Evolutionary conservation across 2,888 invertebrate genomes (phyloP), one percentile per base, ranked within the genome.

Genomic region (Xylocampa areola): DNA sequence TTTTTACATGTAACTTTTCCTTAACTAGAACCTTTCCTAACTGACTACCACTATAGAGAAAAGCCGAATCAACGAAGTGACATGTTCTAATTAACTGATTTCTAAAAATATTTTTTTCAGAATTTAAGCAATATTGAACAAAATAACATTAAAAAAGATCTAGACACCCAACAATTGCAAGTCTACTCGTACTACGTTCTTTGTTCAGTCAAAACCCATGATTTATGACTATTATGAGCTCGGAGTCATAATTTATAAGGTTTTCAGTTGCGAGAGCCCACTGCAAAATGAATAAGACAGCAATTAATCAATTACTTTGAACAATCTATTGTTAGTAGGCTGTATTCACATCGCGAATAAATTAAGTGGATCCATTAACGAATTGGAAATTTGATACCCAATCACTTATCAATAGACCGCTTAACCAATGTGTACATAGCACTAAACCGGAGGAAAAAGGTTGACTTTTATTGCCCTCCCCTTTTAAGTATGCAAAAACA

Each of bases 251-350:
- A 68, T 69, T 71, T 70, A 70, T 63, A 55, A 64, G 64, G 52
- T 58, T 72, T 70, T 50, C 62, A 66, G 66, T 58, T 58, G 48
- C 53, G 47, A 40, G 1, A 43, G 13, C 17, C 30, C 37, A 51
- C 48, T 48, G 63, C 48, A 45, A 66, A 69, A 62, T 68, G 25
- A 69, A 67, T 67, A 66, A 69, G 60, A 57, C 52, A 49, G 55
- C 63, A 65, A 76, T 77, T 76, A 72, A 79, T 79, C 72, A 79
- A 73, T 75, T 67, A 67, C 65, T 67, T 70, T 50, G 66, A 66
- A 60, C 58, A 47, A 70, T 69, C 67, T 70, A 69, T 62, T 60
- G 55, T 48, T 25, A 35, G 36, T 48, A 23, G 43, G 49, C 47
- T 60, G 51, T 43, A 40, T 68, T 62, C 50, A 53, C 58, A 40